Percentiles rank a stretch among this genome's conserved stretches.
phyloP scores from a whole-genome alignment of 2,113 vertebrate species.

The Psilopsiagon aurifrons region DNA sequence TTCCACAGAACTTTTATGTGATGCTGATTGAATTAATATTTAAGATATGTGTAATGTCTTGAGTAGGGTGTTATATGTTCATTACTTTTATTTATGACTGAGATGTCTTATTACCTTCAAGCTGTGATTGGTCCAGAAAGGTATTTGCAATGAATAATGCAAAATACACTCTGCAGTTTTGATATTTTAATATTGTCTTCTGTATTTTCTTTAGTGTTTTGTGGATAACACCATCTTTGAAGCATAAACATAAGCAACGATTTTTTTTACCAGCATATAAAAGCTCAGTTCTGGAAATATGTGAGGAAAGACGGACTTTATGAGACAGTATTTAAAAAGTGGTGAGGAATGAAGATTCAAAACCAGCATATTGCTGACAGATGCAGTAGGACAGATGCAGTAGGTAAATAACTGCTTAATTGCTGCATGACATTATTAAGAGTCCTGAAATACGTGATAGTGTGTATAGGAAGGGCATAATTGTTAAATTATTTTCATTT shows the following conservation, averaged over 20 bases:
- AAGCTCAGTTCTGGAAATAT: not conserved
- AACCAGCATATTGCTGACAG: not conserved
- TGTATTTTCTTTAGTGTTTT: not conserved
- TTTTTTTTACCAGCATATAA: not conserved
- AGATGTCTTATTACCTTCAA: not conserved
- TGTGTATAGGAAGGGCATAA: not conserved
- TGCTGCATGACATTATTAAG: not conserved
- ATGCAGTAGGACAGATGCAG: not conserved
- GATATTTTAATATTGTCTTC: not conserved
- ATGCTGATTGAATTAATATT: slow-evolving; percentile 64
- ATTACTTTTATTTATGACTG: slow-evolving; percentile 25
- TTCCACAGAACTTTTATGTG: slow-evolving; percentile 66
- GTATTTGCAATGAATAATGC: not conserved
- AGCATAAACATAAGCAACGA: not conserved
- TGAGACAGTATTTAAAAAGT: not conserved
- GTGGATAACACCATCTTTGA: not conserved
- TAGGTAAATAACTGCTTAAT: not conserved
- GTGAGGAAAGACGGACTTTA: not conserved
- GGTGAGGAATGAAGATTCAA: not conserved
- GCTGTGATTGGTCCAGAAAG: not conserved
- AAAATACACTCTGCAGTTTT: not conserved
- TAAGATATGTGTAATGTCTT: slow-evolving; percentile 38
- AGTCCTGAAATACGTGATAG: not conserved
- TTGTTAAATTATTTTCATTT: not conserved
- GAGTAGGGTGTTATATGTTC: not conserved